Base-by-base conservation (phyloP, 2,113 vertebrate species). In the Nibea albiflora region DNA sequence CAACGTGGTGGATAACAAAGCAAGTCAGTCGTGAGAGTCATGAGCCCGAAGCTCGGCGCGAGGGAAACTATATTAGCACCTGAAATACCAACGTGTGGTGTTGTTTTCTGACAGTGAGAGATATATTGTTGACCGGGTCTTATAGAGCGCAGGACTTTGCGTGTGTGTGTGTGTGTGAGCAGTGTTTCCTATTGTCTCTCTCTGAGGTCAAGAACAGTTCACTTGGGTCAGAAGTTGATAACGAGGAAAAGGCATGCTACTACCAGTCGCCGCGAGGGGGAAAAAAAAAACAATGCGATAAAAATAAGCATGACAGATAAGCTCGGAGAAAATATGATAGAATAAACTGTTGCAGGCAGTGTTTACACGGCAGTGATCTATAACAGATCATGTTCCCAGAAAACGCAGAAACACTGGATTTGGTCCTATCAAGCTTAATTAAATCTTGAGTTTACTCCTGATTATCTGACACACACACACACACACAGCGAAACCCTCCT, bases 21-120 rank as follows among this genome's bases (percentile, higher is more conserved):
- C 16, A 20, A 64, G 61, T 67, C 63, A 12, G 56, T 5, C 70
- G 57, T 49, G 28, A 57, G 39, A 12, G 61, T 5, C 70, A 57
- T 49, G 24, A 53, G 39, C 69, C 70, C 24, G 56, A 24, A 76
- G 76, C 46, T 58, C 53, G 15, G 26, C 22, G 52, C 12, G 9
- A 46, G 47, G 47, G 44, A 65, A 80, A 73, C 26, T 12, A 83
- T 76, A 63, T 14, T 63, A 10, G 22, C 63, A 54, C 53, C 26
- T 58, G 11, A 56, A 52, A 49, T 78, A 26, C 56, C 75, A 84
- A 26, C 69, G 62, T 47, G 1, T 62, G 47, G 62, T 58, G 3
- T 67, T 83, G 64, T 83, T 72, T 44, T 24, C 49, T 77, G 49
- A 87, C 24, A 72, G 63, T 35, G 76, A 54, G 73, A 81, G 42